Percentiles rank a stretch among this genome's conserved stretches.
These are phyloP conservation scores for Melipona bicolor DNA, from an alignment of 2,888 invertebrate species.

Conservation along the genomic window DNA sequence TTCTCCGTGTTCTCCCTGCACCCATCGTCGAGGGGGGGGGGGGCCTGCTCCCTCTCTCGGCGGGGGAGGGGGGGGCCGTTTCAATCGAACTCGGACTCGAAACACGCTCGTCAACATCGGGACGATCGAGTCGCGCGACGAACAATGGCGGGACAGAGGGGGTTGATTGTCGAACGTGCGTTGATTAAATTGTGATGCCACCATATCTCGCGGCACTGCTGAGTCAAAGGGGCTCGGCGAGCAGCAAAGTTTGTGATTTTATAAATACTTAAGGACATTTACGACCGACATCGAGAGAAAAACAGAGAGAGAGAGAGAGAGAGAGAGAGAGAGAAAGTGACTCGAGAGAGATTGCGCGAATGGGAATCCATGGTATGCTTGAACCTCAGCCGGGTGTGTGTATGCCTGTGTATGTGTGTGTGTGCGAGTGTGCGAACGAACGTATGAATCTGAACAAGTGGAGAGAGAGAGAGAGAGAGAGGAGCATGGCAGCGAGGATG, in stretches of 20 bases:
- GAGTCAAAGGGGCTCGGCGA: constrained; percentile 83
- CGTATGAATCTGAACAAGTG: background rate
- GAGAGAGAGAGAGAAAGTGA: background rate
- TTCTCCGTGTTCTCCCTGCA: no score
- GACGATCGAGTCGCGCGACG: constrained; percentile 45
- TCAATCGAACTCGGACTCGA: background rate
- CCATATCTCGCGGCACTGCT: constrained; percentile 90
- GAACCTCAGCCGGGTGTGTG: background rate
- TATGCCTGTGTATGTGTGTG: background rate
- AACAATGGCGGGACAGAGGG: background rate
- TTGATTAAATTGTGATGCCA: constrained; percentile 89
- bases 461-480: background rate
- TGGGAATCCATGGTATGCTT: background rate
- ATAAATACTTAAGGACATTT: constrained; percentile 83
- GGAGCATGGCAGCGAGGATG: background rate
- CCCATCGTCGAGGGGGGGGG: background rate
- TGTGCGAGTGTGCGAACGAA: background rate
- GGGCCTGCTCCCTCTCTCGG: no score
- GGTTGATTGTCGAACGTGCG: constrained; percentile 76
- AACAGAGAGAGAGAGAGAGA: constrained; percentile 8
- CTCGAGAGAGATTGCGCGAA: no score
- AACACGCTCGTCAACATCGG: background rate
- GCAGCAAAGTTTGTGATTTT: constrained; percentile 84
- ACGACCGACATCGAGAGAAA: constrained; percentile 65
- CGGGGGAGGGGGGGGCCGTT: background rate